A percentile compares a stretch with the other conserved stretches of the same genome.
phyloP scores from a whole-genome alignment of 2,113 vertebrate species.

The Astur gentilis region DNA sequence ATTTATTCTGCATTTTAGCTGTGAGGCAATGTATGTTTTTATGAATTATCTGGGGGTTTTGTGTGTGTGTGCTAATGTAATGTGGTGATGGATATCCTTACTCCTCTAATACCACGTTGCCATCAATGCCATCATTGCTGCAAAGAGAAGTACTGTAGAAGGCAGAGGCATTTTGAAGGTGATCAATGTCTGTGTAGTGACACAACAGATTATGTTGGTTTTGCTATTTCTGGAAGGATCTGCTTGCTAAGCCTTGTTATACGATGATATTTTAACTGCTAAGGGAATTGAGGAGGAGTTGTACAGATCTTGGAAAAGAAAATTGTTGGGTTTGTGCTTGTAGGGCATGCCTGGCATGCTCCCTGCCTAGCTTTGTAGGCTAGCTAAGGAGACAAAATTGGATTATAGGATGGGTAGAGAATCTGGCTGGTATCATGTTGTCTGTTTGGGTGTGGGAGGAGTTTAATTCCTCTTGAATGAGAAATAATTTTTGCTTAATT shows the following conservation, averaged over 20 bases:
- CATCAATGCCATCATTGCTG: background rate
- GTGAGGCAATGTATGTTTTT: background rate
- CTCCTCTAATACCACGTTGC: background rate
- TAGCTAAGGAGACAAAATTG: background rate
- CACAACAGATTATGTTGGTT: background rate
- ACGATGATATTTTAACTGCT: background rate
- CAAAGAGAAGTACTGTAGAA: background rate
- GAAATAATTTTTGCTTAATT: background rate
- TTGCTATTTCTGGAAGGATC: background rate
- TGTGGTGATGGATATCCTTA: background rate
- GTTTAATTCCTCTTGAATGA: background rate
- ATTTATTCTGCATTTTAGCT: background rate
- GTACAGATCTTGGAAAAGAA: background rate
- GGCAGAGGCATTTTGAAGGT: background rate
- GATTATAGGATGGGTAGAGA: background rate
- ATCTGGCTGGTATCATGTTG: background rate
- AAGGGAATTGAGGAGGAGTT: background rate
- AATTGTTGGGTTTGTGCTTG: background rate
- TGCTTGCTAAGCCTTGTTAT: background rate
- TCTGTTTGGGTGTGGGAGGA: background rate
- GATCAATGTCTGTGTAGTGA: background rate
- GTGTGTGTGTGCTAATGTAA: background rate
- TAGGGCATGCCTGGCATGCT: background rate
- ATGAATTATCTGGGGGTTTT: background rate
- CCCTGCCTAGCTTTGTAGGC: background rate